These are phyloP conservation scores for Dasyurus viverrinus DNA, from an alignment of 2,113 vertebrate genomes.

Conservation along the genomic window DNA sequence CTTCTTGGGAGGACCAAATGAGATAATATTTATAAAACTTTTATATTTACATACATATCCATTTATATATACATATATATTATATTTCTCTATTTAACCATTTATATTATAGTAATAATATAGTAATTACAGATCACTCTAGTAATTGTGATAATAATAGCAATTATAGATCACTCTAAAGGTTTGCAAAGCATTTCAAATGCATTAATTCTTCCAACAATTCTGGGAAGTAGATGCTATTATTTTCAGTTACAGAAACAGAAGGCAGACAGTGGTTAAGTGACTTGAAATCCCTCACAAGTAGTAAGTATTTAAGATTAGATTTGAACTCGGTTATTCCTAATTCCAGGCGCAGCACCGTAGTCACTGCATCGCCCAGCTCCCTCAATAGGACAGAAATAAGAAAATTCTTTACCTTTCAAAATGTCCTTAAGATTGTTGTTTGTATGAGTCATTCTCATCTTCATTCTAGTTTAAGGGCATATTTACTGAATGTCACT, in stretches of 20 bases:
- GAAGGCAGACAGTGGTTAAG: not conserved
- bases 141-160: too few species aligned
- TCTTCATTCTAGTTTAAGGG: too few species aligned
- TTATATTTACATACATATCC: too few species aligned
- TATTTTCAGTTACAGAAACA: not conserved
- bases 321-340: not conserved
- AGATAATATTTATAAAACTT: not conserved
- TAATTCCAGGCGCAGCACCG: not conserved
- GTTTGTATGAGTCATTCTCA: too few species aligned
- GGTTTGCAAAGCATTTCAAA: not conserved
- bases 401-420: too few species aligned
- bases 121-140: too few species aligned
- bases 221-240: not conserved
- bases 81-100: too few species aligned
- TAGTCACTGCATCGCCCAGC: not conserved
- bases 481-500: too few species aligned
- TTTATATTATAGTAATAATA: too few species aligned
- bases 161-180: too few species aligned
- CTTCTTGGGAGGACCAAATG: not conserved
- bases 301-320: not conserved
- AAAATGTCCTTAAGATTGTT: too few species aligned
- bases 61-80: too few species aligned
- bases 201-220: not conserved
- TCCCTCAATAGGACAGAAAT: not conserved
- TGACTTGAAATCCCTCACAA: not conserved